A percentile compares a stretch with the other conserved stretches of the same genome.
phyloP scores from a whole-genome alignment of 2,888 invertebrate genomes.

The Cephus runcator region DNA sequence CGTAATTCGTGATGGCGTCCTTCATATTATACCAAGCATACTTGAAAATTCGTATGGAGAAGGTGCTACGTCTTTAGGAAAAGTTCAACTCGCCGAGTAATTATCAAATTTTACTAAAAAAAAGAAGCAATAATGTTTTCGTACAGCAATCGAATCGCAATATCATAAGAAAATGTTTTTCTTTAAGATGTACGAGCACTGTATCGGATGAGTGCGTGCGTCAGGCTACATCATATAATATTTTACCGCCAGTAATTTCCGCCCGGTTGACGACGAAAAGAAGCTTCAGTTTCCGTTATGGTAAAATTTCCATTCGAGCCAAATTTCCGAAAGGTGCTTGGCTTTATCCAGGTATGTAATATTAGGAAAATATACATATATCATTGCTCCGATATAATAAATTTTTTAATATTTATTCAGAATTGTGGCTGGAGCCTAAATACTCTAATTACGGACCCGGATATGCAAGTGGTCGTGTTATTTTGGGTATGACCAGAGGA shows the following conservation, averaged over 20 bases:
- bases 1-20: slow-evolving; percentile 37
- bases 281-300: slow-evolving; percentile 65
- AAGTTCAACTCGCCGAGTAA: slow-evolving; percentile 47
- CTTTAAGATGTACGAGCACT: slow-evolving; percentile 62
- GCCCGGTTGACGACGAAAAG: slow-evolving; percentile 64
- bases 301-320: slow-evolving; percentile 67
- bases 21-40: slow-evolving; percentile 48
- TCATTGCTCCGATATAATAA: not conserved
- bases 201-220: slow-evolving; percentile 52
- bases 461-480: slow-evolving; percentile 66
- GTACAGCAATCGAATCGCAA: no score
- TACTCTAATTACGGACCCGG: slow-evolving; percentile 46
- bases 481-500: slow-evolving; percentile 67
- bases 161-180: slow-evolving; percentile 2
- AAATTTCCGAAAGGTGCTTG: slow-evolving; percentile 70
- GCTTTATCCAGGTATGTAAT: slow-evolving; percentile 67
- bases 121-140: not conserved
- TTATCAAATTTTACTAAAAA: slow-evolving; percentile 12
- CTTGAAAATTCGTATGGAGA: slow-evolving; percentile 51
- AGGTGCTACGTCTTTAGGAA: slow-evolving; percentile 42
- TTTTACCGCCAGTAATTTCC: slow-evolving; percentile 67
- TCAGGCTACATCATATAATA: slow-evolving; percentile 52
- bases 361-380: not conserved
- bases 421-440: slow-evolving; percentile 61
- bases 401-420: slow-evolving; percentile 39